A percentile compares a stretch with the other conserved stretches of the same genome.
Conservation (phyloP, 2,888 invertebrate species). For the Netelia virgata region DNA sequence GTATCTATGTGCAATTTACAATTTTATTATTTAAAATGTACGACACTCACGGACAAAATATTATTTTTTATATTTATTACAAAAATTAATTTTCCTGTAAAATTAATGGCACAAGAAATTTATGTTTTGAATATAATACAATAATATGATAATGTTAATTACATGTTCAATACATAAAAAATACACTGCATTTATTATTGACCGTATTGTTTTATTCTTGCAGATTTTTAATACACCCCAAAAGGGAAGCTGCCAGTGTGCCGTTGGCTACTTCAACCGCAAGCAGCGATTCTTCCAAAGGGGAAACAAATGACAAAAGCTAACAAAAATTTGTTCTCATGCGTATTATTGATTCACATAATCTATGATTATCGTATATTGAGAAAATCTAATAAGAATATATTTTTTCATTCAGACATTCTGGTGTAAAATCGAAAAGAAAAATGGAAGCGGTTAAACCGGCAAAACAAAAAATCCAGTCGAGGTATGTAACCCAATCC, state of each 20-base stretch:
- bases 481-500: too few species aligned
- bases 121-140: too few species aligned
- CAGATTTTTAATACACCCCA: slow-evolving; percentile 24
- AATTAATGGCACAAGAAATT: background rate
- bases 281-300: slow-evolving; percentile 13
- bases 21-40: too few species aligned
- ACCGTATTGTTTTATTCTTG: slow-evolving; percentile 7
- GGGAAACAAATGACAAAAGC: slow-evolving; percentile 21
- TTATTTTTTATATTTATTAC: background rate
- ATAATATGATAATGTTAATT: background rate
- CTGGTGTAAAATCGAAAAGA: too few species aligned
- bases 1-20: too few species aligned
- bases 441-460: too few species aligned
- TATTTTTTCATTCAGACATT: too few species aligned
- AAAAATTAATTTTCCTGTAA: slow-evolving; percentile 16
- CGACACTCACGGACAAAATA: too few species aligned
- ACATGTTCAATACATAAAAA: slow-evolving; percentile 19
- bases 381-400: background rate
- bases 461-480: too few species aligned
- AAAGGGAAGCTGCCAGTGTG: slow-evolving; percentile 5
- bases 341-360: slow-evolving; percentile 26
- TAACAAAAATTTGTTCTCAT: slow-evolving; percentile 24
- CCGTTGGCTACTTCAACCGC: slow-evolving; percentile 17
- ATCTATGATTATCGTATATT: slow-evolving; percentile 15
- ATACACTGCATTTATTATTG: slow-evolving; percentile 13